Conservation (phyloP, 2,797 vertebrate genomes). For the Cynodonichthys magdalenae region DNA sequence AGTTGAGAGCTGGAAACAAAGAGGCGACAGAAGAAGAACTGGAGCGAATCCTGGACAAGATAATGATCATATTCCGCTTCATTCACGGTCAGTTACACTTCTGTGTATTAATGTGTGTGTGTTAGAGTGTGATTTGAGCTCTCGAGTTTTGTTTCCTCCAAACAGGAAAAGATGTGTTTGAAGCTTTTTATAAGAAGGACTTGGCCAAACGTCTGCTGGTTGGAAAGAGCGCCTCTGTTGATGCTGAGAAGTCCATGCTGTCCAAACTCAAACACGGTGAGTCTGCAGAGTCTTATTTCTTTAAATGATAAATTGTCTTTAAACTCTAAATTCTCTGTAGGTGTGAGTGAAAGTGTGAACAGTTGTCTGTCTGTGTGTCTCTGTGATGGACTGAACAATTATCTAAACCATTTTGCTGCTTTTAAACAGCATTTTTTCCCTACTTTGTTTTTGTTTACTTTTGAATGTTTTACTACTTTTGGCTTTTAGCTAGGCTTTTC, state of each 20-base stretch:
- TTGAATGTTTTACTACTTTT: no score
- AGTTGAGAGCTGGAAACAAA: slow-evolving; percentile 97
- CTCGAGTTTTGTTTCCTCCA: slow-evolving; percentile 12
- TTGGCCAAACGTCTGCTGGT: slow-evolving; percentile 97
- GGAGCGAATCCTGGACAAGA: slow-evolving; percentile 99
- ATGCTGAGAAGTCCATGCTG: slow-evolving; percentile 99
- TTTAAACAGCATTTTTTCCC: no score
- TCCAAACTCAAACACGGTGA: slow-evolving; percentile 98
- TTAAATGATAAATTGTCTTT: not conserved
- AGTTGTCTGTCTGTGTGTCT: no score
- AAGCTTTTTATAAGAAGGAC: slow-evolving; percentile 99
- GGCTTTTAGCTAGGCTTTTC: no score
- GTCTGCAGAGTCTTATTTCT: slow-evolving; percentile 13
- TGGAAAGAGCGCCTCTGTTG: slow-evolving; percentile 98
- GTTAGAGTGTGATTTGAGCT: not conserved
- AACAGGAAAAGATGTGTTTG: slow-evolving; percentile 98
- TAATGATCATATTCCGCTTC: slow-evolving; percentile 99
- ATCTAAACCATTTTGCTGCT: no score
- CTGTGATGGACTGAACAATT: no score
- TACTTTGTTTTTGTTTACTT: no score
- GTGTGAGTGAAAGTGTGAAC: no score
- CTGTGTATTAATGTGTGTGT: not conserved
- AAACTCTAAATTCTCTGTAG: no score
- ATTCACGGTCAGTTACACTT: slow-evolving; percentile 89
- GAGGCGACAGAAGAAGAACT: slow-evolving; percentile 99